Base-by-base conservation (phyloP, 2,113 vertebrate species). In the Trogon melanurus region DNA sequence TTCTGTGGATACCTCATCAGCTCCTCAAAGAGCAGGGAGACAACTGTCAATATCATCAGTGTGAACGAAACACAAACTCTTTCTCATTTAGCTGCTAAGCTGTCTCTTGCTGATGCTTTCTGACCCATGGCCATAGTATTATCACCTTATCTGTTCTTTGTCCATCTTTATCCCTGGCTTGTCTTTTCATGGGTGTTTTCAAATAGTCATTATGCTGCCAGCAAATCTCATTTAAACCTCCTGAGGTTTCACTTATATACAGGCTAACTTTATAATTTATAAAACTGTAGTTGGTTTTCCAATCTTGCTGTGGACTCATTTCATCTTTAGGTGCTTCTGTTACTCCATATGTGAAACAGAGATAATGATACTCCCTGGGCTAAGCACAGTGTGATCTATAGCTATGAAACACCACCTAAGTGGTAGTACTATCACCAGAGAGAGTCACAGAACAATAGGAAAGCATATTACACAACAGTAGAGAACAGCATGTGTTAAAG, bases 401-500 rank as follows among this genome's bases (percentile, higher is more conserved):
- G 80, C 11, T 11, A 86, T 92, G 76, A 95, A 95, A 94, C 54
- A 66, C 80, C 73, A 90, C 94, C 84, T 86, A 72, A 84, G 65
- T 89, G 66, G 76, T 65, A 53, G 75, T 94, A 83, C 72, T 92
- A 81, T 89, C 94, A 61, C 79, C n/a, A 80, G 79, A 65, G 48
- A 72, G 45, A 85, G 48, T 74, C 69, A 79, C 57, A 86, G 57
- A 85, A 82, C 83, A 92, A 70, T 57, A 85, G 76, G 80, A 79
- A 89, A 92, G 81, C 66, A 30, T 72, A 87, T 94, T 93, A 87
- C 54, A 79, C 73, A 91, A 85, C 73, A 91, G 81, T 30, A 85
- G 91, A 86, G 76, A 80, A 96, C 93, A 94, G 93, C 80, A 56
- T 75, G 93, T 50, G 53, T 89, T 85, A 66, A 91, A 91, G 88